phyloP scores from a whole-genome alignment of 2,888 invertebrate genomes.

The Lycaena phlaeas region DNA sequence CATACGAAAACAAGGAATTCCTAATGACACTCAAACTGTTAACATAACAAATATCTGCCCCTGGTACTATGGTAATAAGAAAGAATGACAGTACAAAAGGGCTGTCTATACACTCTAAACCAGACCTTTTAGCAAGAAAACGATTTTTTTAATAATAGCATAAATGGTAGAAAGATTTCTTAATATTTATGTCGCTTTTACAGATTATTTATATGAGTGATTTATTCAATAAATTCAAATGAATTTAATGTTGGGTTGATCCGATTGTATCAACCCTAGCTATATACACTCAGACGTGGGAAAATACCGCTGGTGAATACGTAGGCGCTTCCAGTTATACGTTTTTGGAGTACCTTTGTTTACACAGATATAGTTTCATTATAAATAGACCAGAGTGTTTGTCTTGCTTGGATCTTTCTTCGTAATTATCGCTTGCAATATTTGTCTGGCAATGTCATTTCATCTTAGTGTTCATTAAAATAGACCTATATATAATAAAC shows the following conservation, averaged over 20 bases:
- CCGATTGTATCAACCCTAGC: conserved; percentile 14
- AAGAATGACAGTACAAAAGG: conserved; percentile 14
- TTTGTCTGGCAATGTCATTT: not conserved
- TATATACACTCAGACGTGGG: conserved; percentile 43
- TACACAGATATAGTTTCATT: conserved; percentile 11
- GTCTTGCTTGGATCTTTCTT: not conserved
- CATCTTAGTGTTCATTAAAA: too few species aligned
- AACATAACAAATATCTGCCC: conserved; percentile 27
- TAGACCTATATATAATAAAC: too few species aligned
- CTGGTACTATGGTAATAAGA: conserved; percentile 18
- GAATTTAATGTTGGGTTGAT: too few species aligned
- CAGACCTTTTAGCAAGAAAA: too few species aligned
- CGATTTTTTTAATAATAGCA: too few species aligned
- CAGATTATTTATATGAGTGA: too few species aligned
- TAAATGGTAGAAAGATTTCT: too few species aligned
- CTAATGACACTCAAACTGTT: conserved; percentile 25
- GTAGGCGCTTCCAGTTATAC: conserved; percentile 16
- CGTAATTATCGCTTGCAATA: conserved; percentile 1
- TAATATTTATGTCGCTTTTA: too few species aligned
- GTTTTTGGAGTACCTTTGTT: conserved; percentile 13
- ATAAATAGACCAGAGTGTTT: conserved; percentile 1
- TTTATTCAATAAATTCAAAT: too few species aligned
- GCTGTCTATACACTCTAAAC: too few species aligned
- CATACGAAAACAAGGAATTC: conserved; percentile 32
- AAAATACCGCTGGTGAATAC: conserved; percentile 32